phyloP scores from a whole-genome alignment of 1,140 invertebrate genomes.

The Brevipalpus yothersi region DNA sequence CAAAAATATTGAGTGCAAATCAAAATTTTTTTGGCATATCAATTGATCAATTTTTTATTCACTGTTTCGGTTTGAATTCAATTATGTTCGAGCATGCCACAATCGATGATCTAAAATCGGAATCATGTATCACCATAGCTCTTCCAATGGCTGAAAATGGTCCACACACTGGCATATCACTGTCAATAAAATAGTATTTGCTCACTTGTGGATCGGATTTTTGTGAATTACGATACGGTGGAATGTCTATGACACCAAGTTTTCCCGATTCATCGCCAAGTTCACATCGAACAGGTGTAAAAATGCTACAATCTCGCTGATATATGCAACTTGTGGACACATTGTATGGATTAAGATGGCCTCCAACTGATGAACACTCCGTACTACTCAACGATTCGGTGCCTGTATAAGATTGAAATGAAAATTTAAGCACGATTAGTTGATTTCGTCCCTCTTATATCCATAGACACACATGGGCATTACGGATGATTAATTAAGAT shows the following conservation, averaged over 20 bases:
- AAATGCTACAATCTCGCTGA: constrained; percentile 14
- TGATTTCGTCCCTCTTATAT: no score
- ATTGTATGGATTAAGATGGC: constrained; percentile 51
- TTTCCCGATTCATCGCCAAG: constrained; percentile 66
- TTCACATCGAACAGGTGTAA: constrained; percentile 59
- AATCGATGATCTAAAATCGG: constrained; percentile 14
- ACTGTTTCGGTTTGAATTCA: constrained; percentile 3
- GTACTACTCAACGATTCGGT: constrained; percentile 40
- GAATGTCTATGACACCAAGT: constrained; percentile 51
- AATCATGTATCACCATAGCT: constrained; percentile 56
- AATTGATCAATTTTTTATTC: not conserved
- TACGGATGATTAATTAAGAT: not conserved
- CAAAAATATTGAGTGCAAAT: no score
- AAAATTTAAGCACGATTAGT: not conserved
- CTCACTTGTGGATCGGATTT: constrained; percentile 4
- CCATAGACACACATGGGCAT: no score
- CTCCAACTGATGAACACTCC: constrained; percentile 48
- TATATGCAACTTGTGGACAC: constrained; percentile 21
- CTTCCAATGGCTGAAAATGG: constrained; percentile 46
- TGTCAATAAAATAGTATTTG: constrained; percentile 34
- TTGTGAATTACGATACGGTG: constrained; percentile 9
- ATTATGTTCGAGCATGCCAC: constrained; percentile 14
- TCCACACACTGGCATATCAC: constrained; percentile 57
- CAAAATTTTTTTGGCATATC: no score
- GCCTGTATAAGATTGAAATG: constrained; percentile 24